phyloP scores from a whole-genome alignment of 2,888 invertebrate genomes.

The Dryobota labecula region DNA sequence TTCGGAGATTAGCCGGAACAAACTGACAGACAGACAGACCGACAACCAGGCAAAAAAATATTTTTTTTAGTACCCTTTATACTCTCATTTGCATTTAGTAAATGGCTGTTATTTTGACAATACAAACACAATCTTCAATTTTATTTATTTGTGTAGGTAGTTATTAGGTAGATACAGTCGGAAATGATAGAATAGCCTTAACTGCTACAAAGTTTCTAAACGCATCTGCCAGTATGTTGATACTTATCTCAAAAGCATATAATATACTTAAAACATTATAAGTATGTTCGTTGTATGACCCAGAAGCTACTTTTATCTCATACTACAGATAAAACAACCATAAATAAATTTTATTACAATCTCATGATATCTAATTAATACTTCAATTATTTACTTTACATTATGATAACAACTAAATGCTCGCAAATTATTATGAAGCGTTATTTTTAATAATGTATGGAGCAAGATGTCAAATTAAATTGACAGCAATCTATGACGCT shows the following conservation, averaged over 20 bases:
- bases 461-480: slow-evolving; percentile 36
- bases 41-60: no score
- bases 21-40: no score
- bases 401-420: slow-evolving; percentile 27
- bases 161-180: no score
- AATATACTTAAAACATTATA: no score
- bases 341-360: slow-evolving; percentile 32
- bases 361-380: slow-evolving; percentile 41
- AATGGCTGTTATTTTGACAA: no score
- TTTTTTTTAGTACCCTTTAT: no score
- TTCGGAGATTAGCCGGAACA: no score
- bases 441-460: slow-evolving; percentile 38
- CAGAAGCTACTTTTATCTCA: slow-evolving; percentile 31
- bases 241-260: slow-evolving; percentile 14
- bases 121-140: no score
- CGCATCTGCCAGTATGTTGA: slow-evolving; percentile 7
- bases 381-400: slow-evolving; percentile 34
- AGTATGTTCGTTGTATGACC: slow-evolving; percentile 5
- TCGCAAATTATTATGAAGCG: slow-evolving; percentile 39
- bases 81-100: no score
- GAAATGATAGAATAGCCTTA: slow-evolving; percentile 18
- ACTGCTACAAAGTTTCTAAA: slow-evolving; percentile 23
- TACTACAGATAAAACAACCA: slow-evolving; percentile 20
- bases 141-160: no score
- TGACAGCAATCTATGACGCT: slow-evolving; percentile 38